Percentiles rank a stretch among this genome's conserved stretches.
phyloP scores from a whole-genome alignment of 2,113 vertebrate species.

The Cyrtonyx montezumae region DNA sequence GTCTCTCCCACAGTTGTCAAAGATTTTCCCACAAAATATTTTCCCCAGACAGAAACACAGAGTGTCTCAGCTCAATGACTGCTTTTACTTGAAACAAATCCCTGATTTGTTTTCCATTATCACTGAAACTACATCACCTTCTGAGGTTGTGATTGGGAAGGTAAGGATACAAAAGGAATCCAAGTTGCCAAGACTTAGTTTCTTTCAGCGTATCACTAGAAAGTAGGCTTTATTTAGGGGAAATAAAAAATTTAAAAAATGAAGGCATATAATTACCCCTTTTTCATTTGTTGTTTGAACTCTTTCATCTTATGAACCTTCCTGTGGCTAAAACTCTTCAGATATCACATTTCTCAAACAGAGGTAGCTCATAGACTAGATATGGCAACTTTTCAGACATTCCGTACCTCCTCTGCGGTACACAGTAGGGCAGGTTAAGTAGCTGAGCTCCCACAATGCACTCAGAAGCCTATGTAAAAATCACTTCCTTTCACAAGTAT shows the following conservation, averaged over 20 bases:
- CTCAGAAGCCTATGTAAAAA: background rate
- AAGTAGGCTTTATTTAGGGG: background rate
- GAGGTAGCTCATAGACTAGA: background rate
- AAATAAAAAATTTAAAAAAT: background rate
- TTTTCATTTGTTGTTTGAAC: background rate
- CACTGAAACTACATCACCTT: background rate
- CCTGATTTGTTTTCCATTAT: background rate
- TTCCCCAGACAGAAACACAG: background rate
- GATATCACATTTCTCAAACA: background rate
- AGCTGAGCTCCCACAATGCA: background rate
- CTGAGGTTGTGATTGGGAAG: background rate
- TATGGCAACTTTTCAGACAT: background rate
- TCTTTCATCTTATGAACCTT: background rate
- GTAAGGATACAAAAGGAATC: background rate
- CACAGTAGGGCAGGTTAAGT: background rate
- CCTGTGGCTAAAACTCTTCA: background rate
- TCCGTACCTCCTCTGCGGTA: background rate
- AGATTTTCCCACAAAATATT: background rate
- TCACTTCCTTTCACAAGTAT: background rate
- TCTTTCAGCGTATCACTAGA: background rate
- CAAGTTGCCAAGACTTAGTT: background rate
- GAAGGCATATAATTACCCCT: fast-evolving
- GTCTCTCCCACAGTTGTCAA: background rate
- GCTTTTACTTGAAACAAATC: background rate
- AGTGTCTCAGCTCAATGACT: background rate